Conservation (phyloP, 2,113 vertebrate genomes). For the Aythya baeri region DNA sequence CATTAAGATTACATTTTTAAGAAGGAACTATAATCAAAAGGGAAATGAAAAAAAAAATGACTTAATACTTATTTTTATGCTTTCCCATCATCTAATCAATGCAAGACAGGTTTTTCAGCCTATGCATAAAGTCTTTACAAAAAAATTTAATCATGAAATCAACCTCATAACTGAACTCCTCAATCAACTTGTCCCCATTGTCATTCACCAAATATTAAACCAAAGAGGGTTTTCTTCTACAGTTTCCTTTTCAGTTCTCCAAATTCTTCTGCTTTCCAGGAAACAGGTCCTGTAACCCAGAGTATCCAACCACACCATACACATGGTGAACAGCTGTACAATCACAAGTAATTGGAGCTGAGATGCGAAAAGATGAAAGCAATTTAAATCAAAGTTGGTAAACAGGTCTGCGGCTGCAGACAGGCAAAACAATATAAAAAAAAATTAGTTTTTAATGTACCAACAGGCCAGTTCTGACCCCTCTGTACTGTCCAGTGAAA, state of each 20-base stretch:
- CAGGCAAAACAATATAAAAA: neutral
- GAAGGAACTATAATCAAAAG: neutral
- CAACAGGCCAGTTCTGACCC: accelerated
- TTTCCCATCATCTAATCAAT: neutral
- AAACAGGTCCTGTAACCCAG: neutral
- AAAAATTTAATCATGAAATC: neutral
- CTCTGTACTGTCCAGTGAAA: neutral
- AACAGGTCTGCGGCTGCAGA: neutral
- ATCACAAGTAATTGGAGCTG: neutral
- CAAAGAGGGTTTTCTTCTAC: neutral
- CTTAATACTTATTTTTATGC: neutral
- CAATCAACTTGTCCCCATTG: no score
- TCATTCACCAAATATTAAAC: neutral
- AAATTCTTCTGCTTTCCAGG: neutral
- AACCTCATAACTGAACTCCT: neutral
- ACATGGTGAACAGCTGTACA: neutral
- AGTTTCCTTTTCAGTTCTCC: neutral
- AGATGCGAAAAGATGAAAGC: neutral
- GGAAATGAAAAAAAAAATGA: neutral
- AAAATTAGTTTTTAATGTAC: neutral
- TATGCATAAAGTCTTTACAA: neutral
- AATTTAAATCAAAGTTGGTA: neutral
- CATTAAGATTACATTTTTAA: neutral
- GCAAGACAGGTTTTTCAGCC: neutral
- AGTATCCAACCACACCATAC: accelerated